phyloP scores from a whole-genome alignment of 2,113 vertebrate species.

The Anhinga rufa region DNA sequence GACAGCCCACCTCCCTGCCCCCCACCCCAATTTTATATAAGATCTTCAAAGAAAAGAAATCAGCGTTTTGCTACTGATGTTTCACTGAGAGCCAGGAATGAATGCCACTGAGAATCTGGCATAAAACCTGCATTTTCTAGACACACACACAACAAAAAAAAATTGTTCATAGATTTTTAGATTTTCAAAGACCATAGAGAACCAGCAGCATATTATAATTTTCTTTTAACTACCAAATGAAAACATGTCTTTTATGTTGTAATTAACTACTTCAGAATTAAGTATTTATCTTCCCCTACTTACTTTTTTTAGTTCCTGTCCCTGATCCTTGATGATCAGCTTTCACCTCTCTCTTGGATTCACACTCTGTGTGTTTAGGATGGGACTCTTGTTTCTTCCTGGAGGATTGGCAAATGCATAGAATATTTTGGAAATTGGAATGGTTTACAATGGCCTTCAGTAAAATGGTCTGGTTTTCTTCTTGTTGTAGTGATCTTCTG shows the following conservation, averaged over 20 bases:
- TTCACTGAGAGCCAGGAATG: not conserved
- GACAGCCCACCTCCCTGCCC: too few species aligned
- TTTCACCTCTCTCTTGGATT: not conserved
- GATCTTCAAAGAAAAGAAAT: not conserved
- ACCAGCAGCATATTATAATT: not conserved
- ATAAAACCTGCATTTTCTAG: not conserved
- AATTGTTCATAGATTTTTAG: not conserved
- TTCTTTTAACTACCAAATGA: not conserved
- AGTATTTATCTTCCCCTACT: not conserved
- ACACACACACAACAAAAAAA: not conserved
- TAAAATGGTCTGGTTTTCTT: not conserved
- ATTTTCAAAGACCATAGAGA: not conserved
- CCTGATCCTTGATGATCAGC: constrained; percentile 13
- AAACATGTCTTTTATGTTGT: not conserved
- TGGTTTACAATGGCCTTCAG: constrained; percentile 41
- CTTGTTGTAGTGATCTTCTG: constrained; percentile 12
- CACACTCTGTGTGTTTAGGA: not conserved
- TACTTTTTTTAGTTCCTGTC: constrained; percentile 15
- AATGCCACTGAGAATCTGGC: not conserved
- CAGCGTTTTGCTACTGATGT: not conserved
- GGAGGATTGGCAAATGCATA: constrained; percentile 2
- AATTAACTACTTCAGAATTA: not conserved
- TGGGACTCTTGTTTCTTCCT: not conserved
- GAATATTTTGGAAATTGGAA: constrained; percentile 30
- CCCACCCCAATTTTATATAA: not conserved